A percentile compares a stretch with the other conserved stretches of the same genome.
Evolutionary conservation across 2,888 invertebrate species (phyloP).

Genomic region (Quadriops clusia): DNA sequence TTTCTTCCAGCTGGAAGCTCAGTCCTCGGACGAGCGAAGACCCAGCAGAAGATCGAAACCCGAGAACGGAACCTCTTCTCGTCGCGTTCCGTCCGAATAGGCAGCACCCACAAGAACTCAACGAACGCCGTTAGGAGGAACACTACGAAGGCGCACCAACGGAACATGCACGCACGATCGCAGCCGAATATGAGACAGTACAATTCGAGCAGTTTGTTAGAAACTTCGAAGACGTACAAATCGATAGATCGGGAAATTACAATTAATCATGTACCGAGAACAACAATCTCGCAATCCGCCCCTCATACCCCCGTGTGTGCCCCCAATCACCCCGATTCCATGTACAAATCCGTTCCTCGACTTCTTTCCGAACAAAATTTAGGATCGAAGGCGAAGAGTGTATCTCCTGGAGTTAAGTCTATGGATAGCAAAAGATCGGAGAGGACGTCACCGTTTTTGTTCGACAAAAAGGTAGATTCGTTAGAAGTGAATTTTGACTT

Average conservation of each 20-base stretch:
- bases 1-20: conserved; percentile 29
- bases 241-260: conserved; percentile 30
- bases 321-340: conserved; percentile 26
- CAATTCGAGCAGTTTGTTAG: conserved; percentile 30
- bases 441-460: conserved; percentile 19
- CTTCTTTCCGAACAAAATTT: conserved; percentile 32
- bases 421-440: conserved; percentile 18
- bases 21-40: conserved; percentile 29
- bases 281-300: conserved; percentile 34
- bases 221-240: conserved; percentile 29
- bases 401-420: conserved; percentile 23
- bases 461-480: conserved; percentile 18
- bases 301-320: conserved; percentile 36
- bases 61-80: conserved; percentile 27
- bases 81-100: no score
- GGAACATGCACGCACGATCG: conserved; percentile 33
- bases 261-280: conserved; percentile 24
- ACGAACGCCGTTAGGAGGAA: conserved; percentile 44
- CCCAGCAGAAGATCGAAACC: conserved; percentile 29
- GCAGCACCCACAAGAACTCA: conserved; percentile 40
- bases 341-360: conserved; percentile 29
- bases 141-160: conserved; percentile 41
- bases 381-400: conserved; percentile 20
- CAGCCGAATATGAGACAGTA: conserved; percentile 36
- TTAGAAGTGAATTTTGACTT: conserved; percentile 10